Evolutionary conservation across 1,140 invertebrate species (phyloP), one percentile per base, ranked within the genome.

Genomic region (Scaptomyza pallida): DNA sequence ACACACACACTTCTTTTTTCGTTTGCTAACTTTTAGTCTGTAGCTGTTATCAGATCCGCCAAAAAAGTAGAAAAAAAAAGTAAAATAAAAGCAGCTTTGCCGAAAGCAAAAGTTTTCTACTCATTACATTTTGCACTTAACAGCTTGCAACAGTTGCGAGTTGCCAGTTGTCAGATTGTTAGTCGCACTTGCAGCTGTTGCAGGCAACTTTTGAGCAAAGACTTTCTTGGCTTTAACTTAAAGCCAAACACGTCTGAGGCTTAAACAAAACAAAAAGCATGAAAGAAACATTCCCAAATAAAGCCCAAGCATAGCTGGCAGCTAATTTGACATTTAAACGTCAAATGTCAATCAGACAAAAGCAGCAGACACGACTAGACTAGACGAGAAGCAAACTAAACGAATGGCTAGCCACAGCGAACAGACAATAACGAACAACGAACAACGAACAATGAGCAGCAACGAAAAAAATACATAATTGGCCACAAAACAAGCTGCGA

Each of bases 321-420:
- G 75, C 83, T 88, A 82, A 88, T 88, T 88, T 88, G 82, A 82
- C 78, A 88, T 82, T 82, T 88, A 78, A 72, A 88, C 75, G 82
- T 88, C 82, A 88, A 88, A 88, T 78, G 82, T 88, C 82, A 88
- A 82, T 88, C 82, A 81, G 59, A 75, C 52, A 63, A 62, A 44
- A 41, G n/a, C n/a, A n/a, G n/a, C 61, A 16, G 50, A 41, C n/a
- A n/a, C 62, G 44, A 41, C 3, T 37, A 41, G 12, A 30, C n/a
- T 43, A 67, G 17, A 19, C 21, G 19, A 56, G 48, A 65, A 50
- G 57, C 48, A 51, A 60, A 64, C 37, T 45, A 44, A 61, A 33
- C 43, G 35, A 26, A 33, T 19, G 10, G 1, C 52, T 45, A 54
- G 30, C 59, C 45, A 47, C 45, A 47, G 19, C 44, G 12, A 23